Evolutionary conservation across 2,113 vertebrate species (phyloP).

Genomic region (Myocastor coypus): DNA sequence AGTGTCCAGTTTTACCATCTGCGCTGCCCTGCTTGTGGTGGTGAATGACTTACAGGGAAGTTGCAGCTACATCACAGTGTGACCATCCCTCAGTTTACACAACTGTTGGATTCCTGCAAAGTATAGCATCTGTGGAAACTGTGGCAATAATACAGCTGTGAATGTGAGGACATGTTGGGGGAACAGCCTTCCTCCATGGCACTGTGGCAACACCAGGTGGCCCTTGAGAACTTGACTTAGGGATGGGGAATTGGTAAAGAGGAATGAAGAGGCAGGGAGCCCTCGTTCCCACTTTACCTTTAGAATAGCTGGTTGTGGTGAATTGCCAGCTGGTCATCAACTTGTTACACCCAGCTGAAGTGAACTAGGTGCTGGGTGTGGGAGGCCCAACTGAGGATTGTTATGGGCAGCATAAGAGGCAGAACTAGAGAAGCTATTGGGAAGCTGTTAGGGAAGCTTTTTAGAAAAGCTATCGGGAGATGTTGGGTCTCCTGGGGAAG

Average conservation of each 20-base stretch:
- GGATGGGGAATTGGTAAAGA: no score
- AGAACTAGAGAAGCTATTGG: no score
- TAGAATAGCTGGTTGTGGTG: not conserved
- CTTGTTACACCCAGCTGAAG: no score
- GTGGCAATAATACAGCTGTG: not conserved
- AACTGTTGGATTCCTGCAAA: not conserved
- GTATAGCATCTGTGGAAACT: not conserved
- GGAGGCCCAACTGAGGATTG: no score
- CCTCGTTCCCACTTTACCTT: rapidly evolving
- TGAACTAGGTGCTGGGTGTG: no score
- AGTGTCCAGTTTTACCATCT: no score
- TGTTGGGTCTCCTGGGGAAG: no score
- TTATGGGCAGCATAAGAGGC: no score
- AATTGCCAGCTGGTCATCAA: no score
- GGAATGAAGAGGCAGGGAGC: not conserved
- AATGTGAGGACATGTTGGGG: rapidly evolving
- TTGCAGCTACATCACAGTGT: not conserved
- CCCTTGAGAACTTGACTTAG: not conserved
- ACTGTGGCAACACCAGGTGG: not conserved
- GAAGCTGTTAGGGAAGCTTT: no score
- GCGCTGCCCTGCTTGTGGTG: rapidly evolving
- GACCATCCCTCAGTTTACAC: not conserved
- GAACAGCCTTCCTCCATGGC: not conserved
- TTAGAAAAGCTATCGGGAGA: no score
- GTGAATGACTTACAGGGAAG: not conserved